Percentiles rank a stretch among this genome's conserved stretches.
Evolutionary conservation across 1,140 invertebrate genomes (phyloP).

Genomic region (Paraescarpia echinospica): DNA sequence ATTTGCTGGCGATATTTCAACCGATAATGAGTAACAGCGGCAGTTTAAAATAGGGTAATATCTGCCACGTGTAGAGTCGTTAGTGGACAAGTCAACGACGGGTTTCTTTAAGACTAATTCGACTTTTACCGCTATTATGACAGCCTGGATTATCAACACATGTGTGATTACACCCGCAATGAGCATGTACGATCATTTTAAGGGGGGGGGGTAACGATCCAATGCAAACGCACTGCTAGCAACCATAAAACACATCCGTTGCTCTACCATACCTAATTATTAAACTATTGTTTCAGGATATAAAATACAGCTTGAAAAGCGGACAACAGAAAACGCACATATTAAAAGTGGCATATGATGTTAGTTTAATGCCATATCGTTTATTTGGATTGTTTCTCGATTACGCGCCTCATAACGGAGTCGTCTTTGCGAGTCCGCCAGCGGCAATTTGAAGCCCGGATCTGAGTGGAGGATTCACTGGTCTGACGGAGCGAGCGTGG

Average conservation of each 20-base stretch:
- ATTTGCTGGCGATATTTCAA: not conserved
- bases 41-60: not conserved
- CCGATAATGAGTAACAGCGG: not conserved
- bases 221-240: not conserved
- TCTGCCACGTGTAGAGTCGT: not conserved
- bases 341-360: not conserved
- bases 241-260: not conserved
- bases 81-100: not conserved
- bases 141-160: not conserved
- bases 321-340: too few species aligned
- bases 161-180: not conserved
- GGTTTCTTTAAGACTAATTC: not conserved
- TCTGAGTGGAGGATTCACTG: not conserved
- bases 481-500: not conserved
- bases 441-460: not conserved
- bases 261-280: not conserved
- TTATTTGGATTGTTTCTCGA: not conserved
- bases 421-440: not conserved
- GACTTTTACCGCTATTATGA: not conserved
- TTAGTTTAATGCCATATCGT: not conserved
- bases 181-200: not conserved
- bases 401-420: not conserved
- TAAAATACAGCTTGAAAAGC: too few species aligned
- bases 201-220: not conserved
- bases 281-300: not conserved